Percentiles rank a stretch among this genome's conserved stretches.
These are phyloP conservation scores for Lagria hirta DNA, from an alignment of 2,888 invertebrate genomes.

Conservation along the genomic window DNA sequence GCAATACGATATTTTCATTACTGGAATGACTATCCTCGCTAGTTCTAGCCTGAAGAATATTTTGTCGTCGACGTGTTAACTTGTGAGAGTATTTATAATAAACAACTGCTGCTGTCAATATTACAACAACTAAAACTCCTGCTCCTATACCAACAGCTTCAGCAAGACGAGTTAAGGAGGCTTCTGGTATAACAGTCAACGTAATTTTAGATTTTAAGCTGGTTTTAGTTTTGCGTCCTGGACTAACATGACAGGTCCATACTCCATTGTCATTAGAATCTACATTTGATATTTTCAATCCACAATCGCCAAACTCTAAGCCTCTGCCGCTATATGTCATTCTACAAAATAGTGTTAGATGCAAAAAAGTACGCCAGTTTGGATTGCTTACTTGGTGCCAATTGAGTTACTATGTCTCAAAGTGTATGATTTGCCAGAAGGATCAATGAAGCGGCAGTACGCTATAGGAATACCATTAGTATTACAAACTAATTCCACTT, in stretches of 20 bases:
- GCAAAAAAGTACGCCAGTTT: background rate
- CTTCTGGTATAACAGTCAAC: background rate
- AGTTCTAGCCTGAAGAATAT: too few species aligned
- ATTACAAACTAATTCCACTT: constrained; percentile 22
- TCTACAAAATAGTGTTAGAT: constrained; percentile 3
- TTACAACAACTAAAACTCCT: constrained; percentile 2
- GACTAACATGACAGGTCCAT: constrained; percentile 26
- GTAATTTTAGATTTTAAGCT: background rate
- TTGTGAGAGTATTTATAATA: too few species aligned
- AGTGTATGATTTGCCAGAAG: constrained; percentile 14
- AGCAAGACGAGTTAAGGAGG: background rate
- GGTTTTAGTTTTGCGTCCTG: constrained; percentile 8
- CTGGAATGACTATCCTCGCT: too few species aligned
- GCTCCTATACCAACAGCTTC: constrained; percentile 2
- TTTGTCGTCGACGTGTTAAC: too few species aligned
- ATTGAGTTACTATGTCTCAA: constrained; percentile 5
- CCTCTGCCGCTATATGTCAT: constrained; percentile 24
- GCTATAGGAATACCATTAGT: constrained; percentile 20
- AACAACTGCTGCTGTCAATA: constrained; percentile 1
- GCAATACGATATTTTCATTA: too few species aligned
- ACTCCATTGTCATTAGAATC: constrained; percentile 7
- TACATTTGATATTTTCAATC: constrained; percentile 23
- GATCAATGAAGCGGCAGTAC: constrained; percentile 27
- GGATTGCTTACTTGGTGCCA: background rate
- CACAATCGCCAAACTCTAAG: constrained; percentile 29